Conservation (phyloP, 2,888 invertebrate genomes). For the Cryptocheilus praepositus region DNA sequence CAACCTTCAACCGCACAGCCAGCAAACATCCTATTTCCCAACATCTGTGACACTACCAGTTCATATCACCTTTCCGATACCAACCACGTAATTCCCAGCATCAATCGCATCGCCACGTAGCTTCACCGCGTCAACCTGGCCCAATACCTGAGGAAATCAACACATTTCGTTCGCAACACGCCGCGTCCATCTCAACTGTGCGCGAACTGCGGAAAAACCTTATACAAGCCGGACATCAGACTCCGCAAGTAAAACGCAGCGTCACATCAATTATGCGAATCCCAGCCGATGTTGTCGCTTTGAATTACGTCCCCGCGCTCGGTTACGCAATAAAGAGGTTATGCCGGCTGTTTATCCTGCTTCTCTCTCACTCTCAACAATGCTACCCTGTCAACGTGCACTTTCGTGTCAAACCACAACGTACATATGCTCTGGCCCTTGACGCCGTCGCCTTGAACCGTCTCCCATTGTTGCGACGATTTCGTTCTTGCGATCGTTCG, state of each 20-base stretch:
- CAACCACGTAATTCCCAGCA: no score
- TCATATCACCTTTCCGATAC: no score
- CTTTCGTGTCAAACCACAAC: background rate
- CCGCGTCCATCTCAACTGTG: no score
- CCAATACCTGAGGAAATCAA: no score
- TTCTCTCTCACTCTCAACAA: background rate
- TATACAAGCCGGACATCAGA: no score
- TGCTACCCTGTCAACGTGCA: background rate
- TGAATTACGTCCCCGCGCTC: background rate
- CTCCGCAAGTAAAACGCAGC: background rate
- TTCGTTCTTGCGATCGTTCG: background rate
- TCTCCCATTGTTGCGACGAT: background rate
- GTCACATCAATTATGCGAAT: constrained; percentile 10
- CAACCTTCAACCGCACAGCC: no score
- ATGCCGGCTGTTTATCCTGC: background rate
- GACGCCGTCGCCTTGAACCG: background rate
- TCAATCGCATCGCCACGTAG: no score
- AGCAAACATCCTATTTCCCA: no score
- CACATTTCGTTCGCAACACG: no score
- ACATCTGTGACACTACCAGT: no score
- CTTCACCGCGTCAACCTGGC: no score
- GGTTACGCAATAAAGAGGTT: constrained; percentile 5
- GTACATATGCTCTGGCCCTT: background rate
- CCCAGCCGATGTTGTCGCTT: constrained; percentile 6
- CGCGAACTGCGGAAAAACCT: no score